Conservation (phyloP, 2,797 vertebrate species). For the Phrynocephalus guinanensis region DNA sequence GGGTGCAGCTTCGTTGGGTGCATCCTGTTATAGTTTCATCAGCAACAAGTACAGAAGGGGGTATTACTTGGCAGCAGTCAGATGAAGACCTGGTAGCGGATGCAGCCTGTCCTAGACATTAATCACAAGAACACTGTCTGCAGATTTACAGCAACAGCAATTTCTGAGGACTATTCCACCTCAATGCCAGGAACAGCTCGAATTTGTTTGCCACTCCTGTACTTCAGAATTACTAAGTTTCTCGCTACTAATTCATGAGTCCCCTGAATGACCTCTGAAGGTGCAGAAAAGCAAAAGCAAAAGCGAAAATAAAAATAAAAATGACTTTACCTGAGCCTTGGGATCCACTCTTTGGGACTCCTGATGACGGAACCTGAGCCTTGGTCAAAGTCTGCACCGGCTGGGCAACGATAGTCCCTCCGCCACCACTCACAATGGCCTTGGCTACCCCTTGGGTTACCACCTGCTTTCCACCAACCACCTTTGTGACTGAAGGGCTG, state of each 20-base stretch:
- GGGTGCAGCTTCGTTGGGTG: neutral
- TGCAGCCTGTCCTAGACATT: no score
- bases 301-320: neutral
- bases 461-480: slow-evolving; percentile 93
- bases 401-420: slow-evolving; percentile 87
- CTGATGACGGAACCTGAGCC: slow-evolving; percentile 82
- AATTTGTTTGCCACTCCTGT: neutral
- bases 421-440: slow-evolving; percentile 91
- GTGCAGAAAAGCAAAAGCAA: neutral
- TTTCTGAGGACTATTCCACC: no score
- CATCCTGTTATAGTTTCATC: neutral
- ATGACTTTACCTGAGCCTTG: slow-evolving; percentile 81
- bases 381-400: slow-evolving; percentile 87
- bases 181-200: no score
- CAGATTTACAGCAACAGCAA: no score
- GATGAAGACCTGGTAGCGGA: no score
- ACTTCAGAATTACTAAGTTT: slow-evolving; percentile 11
- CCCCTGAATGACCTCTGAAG: neutral
- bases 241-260: neutral
- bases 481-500: slow-evolving; percentile 87
- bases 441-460: slow-evolving; percentile 97
- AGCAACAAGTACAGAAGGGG: neutral
- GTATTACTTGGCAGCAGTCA: neutral
- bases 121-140: no score
- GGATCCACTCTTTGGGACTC: slow-evolving; percentile 90